A percentile compares a stretch with the other conserved stretches of the same genome.
phyloP scores from a whole-genome alignment of 2,113 vertebrate genomes.

The Rhinolophus sinicus region DNA sequence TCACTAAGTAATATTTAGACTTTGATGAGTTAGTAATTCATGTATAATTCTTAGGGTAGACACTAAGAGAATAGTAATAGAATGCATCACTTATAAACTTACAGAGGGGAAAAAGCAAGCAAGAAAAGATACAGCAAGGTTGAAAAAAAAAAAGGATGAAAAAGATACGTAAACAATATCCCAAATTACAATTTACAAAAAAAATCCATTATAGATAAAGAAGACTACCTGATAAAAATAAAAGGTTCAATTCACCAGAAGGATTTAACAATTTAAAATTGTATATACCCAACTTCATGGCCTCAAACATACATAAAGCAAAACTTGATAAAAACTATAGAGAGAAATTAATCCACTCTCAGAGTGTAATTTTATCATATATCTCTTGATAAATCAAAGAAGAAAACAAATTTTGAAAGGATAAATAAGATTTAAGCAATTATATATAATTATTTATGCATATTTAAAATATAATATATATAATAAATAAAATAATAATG shows the following conservation, averaged over 20 bases:
- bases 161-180: no score
- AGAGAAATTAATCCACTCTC: no score
- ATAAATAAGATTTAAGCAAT: background rate
- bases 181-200: no score
- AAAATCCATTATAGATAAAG: no score
- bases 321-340: no score
- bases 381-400: background rate
- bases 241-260: no score
- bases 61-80: background rate
- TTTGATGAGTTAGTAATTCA: background rate
- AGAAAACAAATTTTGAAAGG: background rate
- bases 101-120: background rate
- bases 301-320: no score
- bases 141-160: no score
- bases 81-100: background rate
- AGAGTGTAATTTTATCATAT: background rate
- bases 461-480: background rate
- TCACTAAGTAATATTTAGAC: background rate
- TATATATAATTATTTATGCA: background rate
- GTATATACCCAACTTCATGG: no score
- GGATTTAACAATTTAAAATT: no score
- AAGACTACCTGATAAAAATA: no score
- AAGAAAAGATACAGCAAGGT: background rate
- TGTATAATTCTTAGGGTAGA: no score
- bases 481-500: background rate